Evolutionary conservation across 1,140 invertebrate genomes (phyloP).

Genomic region (Cheumatopsyche charites): DNA sequence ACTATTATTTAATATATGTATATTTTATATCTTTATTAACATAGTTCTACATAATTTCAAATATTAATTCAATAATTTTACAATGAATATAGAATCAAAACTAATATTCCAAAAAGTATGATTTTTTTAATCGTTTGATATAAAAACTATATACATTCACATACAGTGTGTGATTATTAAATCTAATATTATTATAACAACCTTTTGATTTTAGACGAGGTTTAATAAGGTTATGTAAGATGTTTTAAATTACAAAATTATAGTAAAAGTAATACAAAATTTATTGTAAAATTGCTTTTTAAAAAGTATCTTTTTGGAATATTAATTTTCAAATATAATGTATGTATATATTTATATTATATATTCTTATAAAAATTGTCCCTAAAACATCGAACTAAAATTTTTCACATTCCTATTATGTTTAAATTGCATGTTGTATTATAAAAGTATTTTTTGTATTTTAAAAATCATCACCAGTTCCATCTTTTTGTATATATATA

Average conservation of each 20-base stretch:
- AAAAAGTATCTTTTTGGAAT: slow-evolving; percentile 16
- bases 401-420: slow-evolving; percentile 16
- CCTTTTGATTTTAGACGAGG: neutral
- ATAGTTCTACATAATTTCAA: slow-evolving; percentile 33
- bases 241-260: neutral
- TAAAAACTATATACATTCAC: neutral
- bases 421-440: neutral
- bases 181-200: slow-evolving; percentile 2
- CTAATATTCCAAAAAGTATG: slow-evolving; percentile 17
- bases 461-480: slow-evolving; percentile 8
- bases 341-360: neutral
- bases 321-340: slow-evolving; percentile 1
- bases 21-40: slow-evolving; percentile 28
- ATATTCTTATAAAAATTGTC: slow-evolving; percentile 15
- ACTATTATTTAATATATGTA: slow-evolving; percentile 31
- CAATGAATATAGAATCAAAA: slow-evolving; percentile 8
- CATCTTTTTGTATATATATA: neutral
- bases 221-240: neutral
- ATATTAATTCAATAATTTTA: slow-evolving; percentile 30
- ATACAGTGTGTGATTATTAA: slow-evolving; percentile 2
- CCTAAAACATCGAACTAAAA: slow-evolving; percentile 25
- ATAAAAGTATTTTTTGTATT: slow-evolving; percentile 10
- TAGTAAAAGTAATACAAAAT: neutral
- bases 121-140: neutral
- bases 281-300: neutral